A percentile compares a stretch with the other conserved stretches of the same genome.
Conservation (phyloP, 2,797 vertebrate species). For the Acipenser transmontanus region DNA sequence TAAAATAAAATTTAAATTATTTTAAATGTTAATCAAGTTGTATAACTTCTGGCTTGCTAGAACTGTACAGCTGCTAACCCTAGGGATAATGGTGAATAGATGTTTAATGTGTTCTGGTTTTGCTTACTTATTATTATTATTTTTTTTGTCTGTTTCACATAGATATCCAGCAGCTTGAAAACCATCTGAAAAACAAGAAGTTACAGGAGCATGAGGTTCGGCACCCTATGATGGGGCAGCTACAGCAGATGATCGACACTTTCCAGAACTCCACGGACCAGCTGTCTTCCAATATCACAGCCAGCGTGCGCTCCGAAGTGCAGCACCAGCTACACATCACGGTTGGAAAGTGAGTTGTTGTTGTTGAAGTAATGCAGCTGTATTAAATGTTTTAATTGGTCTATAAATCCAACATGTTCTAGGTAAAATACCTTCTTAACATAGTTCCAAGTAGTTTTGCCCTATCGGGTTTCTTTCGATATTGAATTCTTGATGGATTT, state of each 20-base stretch:
- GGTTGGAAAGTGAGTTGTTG: slow-evolving; percentile 79
- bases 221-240: slow-evolving; percentile 77
- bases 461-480: slow-evolving; percentile 29
- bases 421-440: slow-evolving; percentile 37
- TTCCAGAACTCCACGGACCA: slow-evolving; percentile 83
- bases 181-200: slow-evolving; percentile 79
- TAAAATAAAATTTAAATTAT: neutral
- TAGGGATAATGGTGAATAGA: too few species aligned
- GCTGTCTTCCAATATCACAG: slow-evolving; percentile 68
- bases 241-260: slow-evolving; percentile 76
- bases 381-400: slow-evolving; percentile 42
- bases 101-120: too few species aligned
- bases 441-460: slow-evolving; percentile 42
- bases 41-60: too few species aligned
- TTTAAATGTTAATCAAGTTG: too few species aligned
- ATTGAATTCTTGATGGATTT: neutral
- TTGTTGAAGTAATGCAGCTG: slow-evolving; percentile 29
- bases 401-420: slow-evolving; percentile 36
- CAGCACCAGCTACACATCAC: slow-evolving; percentile 89
- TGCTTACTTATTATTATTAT: neutral
- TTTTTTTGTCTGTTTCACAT: slow-evolving; percentile 7
- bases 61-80: too few species aligned
- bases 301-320: slow-evolving; percentile 78
- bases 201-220: slow-evolving; percentile 77
- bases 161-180: slow-evolving; percentile 91